Base-by-base conservation (phyloP, 2,113 vertebrate species). In the Vulpes ferrilata region DNA sequence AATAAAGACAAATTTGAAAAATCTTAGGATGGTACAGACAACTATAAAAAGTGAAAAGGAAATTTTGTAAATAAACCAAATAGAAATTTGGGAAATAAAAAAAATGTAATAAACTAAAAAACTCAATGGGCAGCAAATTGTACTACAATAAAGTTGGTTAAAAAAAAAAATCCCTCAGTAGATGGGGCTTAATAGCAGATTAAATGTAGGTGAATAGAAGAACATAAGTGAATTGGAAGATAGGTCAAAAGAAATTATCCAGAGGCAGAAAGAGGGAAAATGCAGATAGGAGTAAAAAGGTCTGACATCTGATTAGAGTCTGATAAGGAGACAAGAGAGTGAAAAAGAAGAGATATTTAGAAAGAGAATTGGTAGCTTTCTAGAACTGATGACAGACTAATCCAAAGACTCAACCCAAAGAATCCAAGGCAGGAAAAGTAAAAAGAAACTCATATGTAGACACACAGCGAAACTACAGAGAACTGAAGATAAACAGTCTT, bases 1-100 rank as follows among this genome's bases (percentile, higher is more conserved):
- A 59, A 57, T 57, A 60, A 79, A 78, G 38, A 48, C 3, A 73
- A 71, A 53, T 86, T 80, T 92, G 32, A 62, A 90, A 84, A 48
- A 43, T 69, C 51, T 60, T 59, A 64, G 73, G n/a, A n/a, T 80
- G n/a, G 11, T 35, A 48, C 17, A 86, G 64, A 64, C 43, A 73
- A 73, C 48, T 73, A 30, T 48, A 57, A 80, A 76, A 86, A 84
- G 35, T 38, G 32, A n/a, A 43, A 32, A 30, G 17, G 32, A 64
- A n/a, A 20, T 55, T 74, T 74, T 17, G 5, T 43, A 80, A 73
- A 60, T 60, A 74, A 73, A 48, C 11, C 4, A 55, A 57, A 35
- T 51, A 80, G 27, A 96, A 84, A 57, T 71, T 79, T 11, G 85
- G 85, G 71, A 69, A 78, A 55, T 69, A 84, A 89, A 96, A 96